Base-by-base conservation (phyloP, 2,888 invertebrate species). In the Dioctria linearis region DNA sequence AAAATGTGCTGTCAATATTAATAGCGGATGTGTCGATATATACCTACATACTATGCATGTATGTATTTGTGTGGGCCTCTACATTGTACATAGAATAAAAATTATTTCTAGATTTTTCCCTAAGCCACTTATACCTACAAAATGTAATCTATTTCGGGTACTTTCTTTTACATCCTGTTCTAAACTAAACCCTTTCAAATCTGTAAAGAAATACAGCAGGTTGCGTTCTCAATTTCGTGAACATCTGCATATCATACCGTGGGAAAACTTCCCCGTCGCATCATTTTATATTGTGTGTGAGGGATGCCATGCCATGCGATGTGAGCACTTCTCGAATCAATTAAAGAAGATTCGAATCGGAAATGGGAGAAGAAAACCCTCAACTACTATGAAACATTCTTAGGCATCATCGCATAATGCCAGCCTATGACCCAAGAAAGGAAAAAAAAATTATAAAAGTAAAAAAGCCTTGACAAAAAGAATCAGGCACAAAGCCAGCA, bases 221-320 rank as follows among this genome's bases (percentile, higher is more conserved):
- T 78, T 78, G 78, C 40, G 37, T 40, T 25, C 25, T 54, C 54
- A 40, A 6, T 25, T 78, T 66, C 5, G 51, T 78, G 78, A 40
- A 78, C 78, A 78, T 78, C 78, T 78, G 78, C 78, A 78, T 78
- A 51, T 49, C 9, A 66, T 9, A 66, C 13, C 79, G 79, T 79
- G 79, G 79, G 79, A 79, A 79, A 78, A 69, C 59, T 37, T 71
- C n/a, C 37, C 11, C 37, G 37, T 6, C 25, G 13, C 61, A 25
- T 25, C 25, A 63, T 63, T 46, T 63, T 11, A 63, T 25, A 40
- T 25, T 25, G 25, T 25, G 25, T 25, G 46, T 37, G 76, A 76
- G 76, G 76, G 76, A 63, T 61, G 59, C 37, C 59, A 57, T 39
- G 63, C 61, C 40, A 42, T 42, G 37, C 25, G 43, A 63, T 42